Base-by-base conservation (phyloP, 2,797 vertebrate species). In the Syngnathus acus region DNA sequence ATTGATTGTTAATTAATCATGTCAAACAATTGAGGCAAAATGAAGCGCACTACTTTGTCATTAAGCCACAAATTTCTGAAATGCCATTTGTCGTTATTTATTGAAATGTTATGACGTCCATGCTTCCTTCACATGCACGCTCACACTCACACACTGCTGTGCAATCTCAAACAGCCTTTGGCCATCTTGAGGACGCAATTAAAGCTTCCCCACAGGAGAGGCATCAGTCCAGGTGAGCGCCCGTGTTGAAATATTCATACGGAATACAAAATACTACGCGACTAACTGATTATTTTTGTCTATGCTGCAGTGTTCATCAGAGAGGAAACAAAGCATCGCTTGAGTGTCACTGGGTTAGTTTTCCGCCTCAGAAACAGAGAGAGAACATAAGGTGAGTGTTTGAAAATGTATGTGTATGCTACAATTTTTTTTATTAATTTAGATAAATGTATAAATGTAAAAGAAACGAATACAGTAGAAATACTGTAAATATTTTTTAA, bases 331-430 rank as follows among this genome's bases (percentile, higher is more conserved):
- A 68, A 45, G 65, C 19, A 66, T 61, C 63, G 68, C 69, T 54
- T 68, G 59, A 75, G 72, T 47, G 73, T 47, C 32, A 59, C 72
- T 82, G 71, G 78, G 84, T 87, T 84, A 77, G 67, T 62, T 42
- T 64, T 58, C 47, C 78, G 81, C 81, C 81, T 78, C 77, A 42
- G 77, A 26, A 47, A 62, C 42, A 45, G 65, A 16, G 78, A 82
- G 81, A 73, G 76, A 82, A 78, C 71, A 78, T 78, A 54, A 70
- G 77, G 76, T 67, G 67, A 40, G 62, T 63, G 47, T 32, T 45
- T 23, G 21, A 16, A 47, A 26, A 65, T 39, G 65, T 14, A 43
- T 9, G 61, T 61, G 14, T 37, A 40, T 6, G 37, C 47, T n/a
- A 63, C 8, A 64, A 51, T 7, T 39, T 61, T 65, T 43, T 51